phyloP scores from a whole-genome alignment of 2,797 vertebrate genomes.

The Forpus xanthops region DNA sequence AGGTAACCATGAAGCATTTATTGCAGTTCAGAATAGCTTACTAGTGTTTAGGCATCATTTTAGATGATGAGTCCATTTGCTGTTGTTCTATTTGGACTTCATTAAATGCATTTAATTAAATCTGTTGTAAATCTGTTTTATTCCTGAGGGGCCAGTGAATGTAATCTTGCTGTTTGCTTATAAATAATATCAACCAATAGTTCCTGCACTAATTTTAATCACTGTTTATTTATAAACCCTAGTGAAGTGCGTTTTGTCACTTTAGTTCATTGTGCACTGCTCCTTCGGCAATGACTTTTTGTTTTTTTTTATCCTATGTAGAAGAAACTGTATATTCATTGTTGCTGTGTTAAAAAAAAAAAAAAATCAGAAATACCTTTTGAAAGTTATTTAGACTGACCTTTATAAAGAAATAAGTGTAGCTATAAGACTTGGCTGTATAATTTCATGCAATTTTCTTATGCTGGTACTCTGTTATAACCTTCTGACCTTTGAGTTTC shows the following conservation, averaged over 20 bases:
- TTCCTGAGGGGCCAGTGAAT: slow-evolving; percentile 39
- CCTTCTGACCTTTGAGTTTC: background rate
- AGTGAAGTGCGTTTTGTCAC: background rate
- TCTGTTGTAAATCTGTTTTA: slow-evolving; percentile 52
- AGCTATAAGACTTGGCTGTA: background rate
- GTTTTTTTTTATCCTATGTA: background rate
- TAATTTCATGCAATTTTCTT: background rate
- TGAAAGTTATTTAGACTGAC: background rate
- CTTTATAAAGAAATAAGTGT: background rate
- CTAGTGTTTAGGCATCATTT: background rate
- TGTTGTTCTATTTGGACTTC: slow-evolving; percentile 48
- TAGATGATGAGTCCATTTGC: background rate
- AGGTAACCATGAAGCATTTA: background rate
- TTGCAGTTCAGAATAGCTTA: slow-evolving; percentile 7
- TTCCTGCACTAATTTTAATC: slow-evolving; percentile 57
- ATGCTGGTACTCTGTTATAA: background rate
- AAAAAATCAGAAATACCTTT: background rate
- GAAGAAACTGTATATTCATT: background rate
- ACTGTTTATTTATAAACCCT: slow-evolving; percentile 33
- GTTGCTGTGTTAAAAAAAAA: background rate
- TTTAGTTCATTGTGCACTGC: background rate
- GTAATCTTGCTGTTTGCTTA: slow-evolving; percentile 60
- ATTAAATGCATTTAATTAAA: slow-evolving; percentile 65
- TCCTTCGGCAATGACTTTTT: background rate
- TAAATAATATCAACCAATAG: slow-evolving; percentile 25